A percentile compares a stretch with the other conserved stretches of the same genome.
phyloP scores from a whole-genome alignment of 2,113 vertebrate species.

The Micronisus gabar region DNA sequence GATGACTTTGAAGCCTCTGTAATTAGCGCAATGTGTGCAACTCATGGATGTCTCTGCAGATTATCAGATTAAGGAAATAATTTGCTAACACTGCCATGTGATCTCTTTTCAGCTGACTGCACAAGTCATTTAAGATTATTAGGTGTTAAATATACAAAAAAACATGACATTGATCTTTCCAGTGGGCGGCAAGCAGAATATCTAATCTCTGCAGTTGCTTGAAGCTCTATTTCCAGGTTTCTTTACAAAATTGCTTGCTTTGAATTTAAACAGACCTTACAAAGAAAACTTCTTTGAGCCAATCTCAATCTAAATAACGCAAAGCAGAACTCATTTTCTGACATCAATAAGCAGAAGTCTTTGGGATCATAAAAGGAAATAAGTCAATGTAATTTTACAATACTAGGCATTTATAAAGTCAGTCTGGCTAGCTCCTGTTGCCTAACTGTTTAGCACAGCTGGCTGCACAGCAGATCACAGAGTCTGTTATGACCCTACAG shows the following conservation, averaged over 20 bases:
- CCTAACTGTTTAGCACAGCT: not conserved
- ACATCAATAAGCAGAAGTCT: not conserved
- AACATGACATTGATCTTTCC: constrained; percentile 30
- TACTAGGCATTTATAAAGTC: not conserved
- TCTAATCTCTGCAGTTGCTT: constrained; percentile 16
- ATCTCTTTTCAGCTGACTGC: constrained; percentile 60
- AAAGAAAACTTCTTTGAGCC: not conserved
- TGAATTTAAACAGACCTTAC: constrained; percentile 2
- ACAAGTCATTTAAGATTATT: constrained; percentile 60
- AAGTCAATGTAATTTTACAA: not conserved
- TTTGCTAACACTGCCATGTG: constrained; percentile 41
- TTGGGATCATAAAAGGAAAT: not conserved
- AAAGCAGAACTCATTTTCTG: not conserved
- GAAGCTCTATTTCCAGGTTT: constrained; percentile 25
- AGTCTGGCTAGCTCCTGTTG: not conserved
- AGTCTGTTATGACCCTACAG: not conserved
- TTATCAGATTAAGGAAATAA: constrained; percentile 60
- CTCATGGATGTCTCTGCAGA: constrained; percentile 2
- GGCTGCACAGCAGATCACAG: not conserved
- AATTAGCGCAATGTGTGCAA: constrained; percentile 18
- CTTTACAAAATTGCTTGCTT: constrained; percentile 22
- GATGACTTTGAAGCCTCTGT: not conserved
- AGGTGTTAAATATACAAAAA: constrained; percentile 49
- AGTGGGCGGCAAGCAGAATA: constrained; percentile 25
- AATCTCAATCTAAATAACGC: not conserved